A percentile compares a stretch with the other conserved stretches of the same genome.
Conservation (phyloP, 2,797 vertebrate species). For the Sitta carolinensis region DNA sequence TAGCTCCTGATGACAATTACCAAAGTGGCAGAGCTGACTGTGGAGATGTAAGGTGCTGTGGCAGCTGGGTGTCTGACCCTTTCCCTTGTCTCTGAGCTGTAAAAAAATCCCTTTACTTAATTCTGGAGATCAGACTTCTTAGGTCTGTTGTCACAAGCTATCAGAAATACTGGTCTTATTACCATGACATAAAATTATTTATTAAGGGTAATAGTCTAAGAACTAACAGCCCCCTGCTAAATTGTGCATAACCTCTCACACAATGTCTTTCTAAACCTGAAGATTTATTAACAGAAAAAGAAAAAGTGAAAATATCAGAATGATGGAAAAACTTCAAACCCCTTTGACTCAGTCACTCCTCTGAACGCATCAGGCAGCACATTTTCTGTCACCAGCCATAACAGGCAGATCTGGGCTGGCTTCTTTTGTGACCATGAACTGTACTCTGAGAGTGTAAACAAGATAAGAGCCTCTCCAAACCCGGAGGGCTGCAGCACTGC, state of each 20-base stretch:
- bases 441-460: not conserved
- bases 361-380: fast-evolving
- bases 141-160: not conserved
- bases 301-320: not conserved
- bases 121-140: not conserved
- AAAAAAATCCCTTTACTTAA: not conserved
- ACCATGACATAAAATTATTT: not conserved
- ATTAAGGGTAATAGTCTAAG: not conserved
- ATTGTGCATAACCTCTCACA: not conserved
- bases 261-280: not conserved
- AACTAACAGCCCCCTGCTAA: not conserved
- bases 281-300: not conserved
- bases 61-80: not conserved
- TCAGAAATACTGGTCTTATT: not conserved
- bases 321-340: not conserved
- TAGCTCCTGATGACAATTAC: not conserved
- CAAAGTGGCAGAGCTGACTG: not conserved
- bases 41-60: not conserved
- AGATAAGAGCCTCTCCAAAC: not conserved
- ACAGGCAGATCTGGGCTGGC: not conserved
- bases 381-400: not conserved
- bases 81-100: not conserved
- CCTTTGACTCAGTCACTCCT: not conserved
- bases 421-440: not conserved
- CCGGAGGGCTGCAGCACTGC: fast-evolving